Evolutionary conservation across 2,888 invertebrate species (phyloP), one percentile per base, ranked within the genome.

Genomic region (Acleris sparsana): DNA sequence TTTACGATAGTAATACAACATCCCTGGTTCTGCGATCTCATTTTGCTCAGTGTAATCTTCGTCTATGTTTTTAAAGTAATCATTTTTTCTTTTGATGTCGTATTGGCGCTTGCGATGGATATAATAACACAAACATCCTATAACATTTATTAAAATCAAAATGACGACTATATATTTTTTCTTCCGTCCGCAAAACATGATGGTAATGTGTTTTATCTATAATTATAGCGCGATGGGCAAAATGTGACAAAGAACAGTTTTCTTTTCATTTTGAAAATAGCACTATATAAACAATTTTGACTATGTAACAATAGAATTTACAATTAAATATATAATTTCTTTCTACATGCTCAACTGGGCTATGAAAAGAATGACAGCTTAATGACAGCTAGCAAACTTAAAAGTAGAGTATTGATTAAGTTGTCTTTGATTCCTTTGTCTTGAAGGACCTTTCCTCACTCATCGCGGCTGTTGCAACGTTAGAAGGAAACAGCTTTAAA

Each of bases 141-240:
- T 43, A 43, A 55, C 1, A 3, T 3, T 22, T 1, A 17, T 7
- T 16, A 16, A 55, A n/a, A 55, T 43, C 22, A 55, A 55, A 20
- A 33, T 7, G 39, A 20, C 16, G 13, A 55, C n/a, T 20, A 22
- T 22, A 11, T 43, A 7, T 55, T 55, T 43, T 20, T 17, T 55
- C 39, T 22, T 39, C 55, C 55, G 43, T 43, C 13, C 22, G 16
- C 43, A 55, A 55, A 43, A 20, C 55, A 55, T 55, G 9, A 22
- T n/a, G 16, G 5, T 7, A 6, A 18, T 46, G 1, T 29, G 29
- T 33, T 39, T 18, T 20, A 18, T 39, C 16, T 39, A 1, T n/a
- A 55, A 22, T 22, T 18, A 20, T 11, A 55, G n/a, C 46, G 46
- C n/a, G 46, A 46, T n/a, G 46, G 46, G 46, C 46, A 16, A 46